Evolutionary conservation across 2,797 vertebrate genomes (phyloP).

Genomic region (Capromys pilorides): DNA sequence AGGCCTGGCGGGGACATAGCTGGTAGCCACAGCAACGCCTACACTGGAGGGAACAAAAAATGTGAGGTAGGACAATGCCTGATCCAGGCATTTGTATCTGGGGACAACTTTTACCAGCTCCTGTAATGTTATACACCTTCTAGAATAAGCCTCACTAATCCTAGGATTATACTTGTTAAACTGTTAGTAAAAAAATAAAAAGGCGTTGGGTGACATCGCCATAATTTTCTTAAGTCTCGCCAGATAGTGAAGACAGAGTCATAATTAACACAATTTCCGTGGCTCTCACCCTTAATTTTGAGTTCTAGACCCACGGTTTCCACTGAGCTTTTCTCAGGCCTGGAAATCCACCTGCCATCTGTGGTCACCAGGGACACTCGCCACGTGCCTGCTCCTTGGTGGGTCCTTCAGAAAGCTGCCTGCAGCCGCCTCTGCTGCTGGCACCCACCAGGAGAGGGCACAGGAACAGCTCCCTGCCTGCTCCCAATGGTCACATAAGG

Average conservation of each 20-base stretch:
- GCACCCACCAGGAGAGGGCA: accelerated
- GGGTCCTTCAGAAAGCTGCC: background rate
- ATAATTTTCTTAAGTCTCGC: background rate
- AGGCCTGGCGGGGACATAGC: background rate
- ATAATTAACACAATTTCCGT: conserved; percentile 24
- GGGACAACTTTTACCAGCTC: conserved; percentile 16
- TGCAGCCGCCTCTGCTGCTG: background rate
- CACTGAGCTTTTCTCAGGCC: background rate
- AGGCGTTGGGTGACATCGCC: background rate
- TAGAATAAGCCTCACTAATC: conserved; percentile 47
- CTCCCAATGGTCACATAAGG: background rate
- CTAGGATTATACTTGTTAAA: conserved; percentile 33
- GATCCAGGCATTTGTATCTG: background rate
- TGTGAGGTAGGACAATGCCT: background rate
- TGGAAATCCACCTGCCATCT: background rate
- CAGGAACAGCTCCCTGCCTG: background rate
- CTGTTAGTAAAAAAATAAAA: conserved; percentile 17
- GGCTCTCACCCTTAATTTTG: background rate
- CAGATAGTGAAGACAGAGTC: background rate
- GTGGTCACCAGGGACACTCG: background rate
- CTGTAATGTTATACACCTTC: conserved; percentile 36
- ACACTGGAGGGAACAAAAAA: background rate
- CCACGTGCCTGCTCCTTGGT: background rate
- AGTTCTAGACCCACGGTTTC: background rate
- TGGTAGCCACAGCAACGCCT: conserved; percentile 47